Conservation (phyloP, 2,113 vertebrate genomes). For the Osmerus eperlanus region DNA sequence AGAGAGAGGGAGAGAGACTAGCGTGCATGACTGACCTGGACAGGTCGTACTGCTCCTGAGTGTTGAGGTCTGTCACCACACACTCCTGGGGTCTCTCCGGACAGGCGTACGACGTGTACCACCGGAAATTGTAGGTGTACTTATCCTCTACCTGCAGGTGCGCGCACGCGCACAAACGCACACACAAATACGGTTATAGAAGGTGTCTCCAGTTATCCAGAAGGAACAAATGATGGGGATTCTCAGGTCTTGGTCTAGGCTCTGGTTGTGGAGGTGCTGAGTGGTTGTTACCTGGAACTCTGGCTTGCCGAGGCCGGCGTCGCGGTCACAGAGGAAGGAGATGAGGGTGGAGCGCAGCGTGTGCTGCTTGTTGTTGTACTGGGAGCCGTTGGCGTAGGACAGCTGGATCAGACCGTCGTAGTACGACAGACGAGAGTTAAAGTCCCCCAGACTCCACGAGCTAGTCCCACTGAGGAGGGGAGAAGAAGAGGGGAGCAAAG, state of each 20-base stretch:
- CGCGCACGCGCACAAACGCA: background rate
- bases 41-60: conserved; percentile 87
- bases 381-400: conserved; percentile 79
- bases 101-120: conserved; percentile 94
- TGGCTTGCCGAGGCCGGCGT: conserved; percentile 78
- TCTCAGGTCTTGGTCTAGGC: background rate
- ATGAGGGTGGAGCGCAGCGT: conserved; percentile 81
- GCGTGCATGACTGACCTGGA: conserved; percentile 77
- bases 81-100: conserved; percentile 87
- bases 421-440: conserved; percentile 81
- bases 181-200: background rate
- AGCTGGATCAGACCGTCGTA: conserved; percentile 92
- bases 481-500: background rate
- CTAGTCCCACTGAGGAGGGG: conserved; percentile 29
- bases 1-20: background rate
- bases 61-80: conserved; percentile 80
- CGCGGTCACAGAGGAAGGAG: conserved; percentile 88
- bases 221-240: too few species aligned
- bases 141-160: conserved; percentile 79
- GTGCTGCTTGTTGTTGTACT: conserved; percentile 79
- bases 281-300: conserved; percentile 83
- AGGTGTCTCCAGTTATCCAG: background rate
- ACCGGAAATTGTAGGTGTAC: conserved; percentile 90
- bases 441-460: conserved; percentile 83
- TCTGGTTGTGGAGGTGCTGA: background rate